A percentile compares a stretch with the other conserved stretches of the same genome.
Conservation (phyloP, 2,113 vertebrate species). For the Onychostruthus taczanowskii region DNA sequence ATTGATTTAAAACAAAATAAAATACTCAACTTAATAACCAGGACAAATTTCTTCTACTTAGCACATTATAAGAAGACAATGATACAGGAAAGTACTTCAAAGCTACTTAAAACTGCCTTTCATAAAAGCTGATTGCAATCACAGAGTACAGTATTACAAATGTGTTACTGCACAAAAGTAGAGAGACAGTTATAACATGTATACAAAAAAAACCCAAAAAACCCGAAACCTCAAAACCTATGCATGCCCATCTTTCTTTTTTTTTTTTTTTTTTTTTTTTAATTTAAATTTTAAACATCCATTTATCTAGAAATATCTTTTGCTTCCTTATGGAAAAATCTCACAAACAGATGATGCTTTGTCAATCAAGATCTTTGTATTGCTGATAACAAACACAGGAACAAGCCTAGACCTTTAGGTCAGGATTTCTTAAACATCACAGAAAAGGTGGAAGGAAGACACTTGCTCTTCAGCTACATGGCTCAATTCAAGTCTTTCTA, state of each 20-base stretch:
- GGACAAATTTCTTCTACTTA: background rate
- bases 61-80: background rate
- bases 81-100: background rate
- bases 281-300: background rate
- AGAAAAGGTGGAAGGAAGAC: background rate
- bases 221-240: background rate
- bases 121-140: background rate
- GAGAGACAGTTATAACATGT: background rate
- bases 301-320: background rate
- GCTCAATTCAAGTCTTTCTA: background rate
- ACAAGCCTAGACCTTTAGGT: background rate
- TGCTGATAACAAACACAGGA: background rate
- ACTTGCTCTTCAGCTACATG: background rate
- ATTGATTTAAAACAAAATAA: background rate
- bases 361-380: background rate
- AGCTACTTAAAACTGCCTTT: background rate
- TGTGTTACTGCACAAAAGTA: background rate
- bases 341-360: background rate
- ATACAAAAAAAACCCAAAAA: background rate
- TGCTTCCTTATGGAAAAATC: background rate
- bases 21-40: background rate
- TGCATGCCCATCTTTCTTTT: background rate
- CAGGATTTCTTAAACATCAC: background rate
- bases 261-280: background rate
- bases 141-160: background rate